phyloP scores from a whole-genome alignment of 2,888 invertebrate species.

The Scelioninae gen. 2 region DNA sequence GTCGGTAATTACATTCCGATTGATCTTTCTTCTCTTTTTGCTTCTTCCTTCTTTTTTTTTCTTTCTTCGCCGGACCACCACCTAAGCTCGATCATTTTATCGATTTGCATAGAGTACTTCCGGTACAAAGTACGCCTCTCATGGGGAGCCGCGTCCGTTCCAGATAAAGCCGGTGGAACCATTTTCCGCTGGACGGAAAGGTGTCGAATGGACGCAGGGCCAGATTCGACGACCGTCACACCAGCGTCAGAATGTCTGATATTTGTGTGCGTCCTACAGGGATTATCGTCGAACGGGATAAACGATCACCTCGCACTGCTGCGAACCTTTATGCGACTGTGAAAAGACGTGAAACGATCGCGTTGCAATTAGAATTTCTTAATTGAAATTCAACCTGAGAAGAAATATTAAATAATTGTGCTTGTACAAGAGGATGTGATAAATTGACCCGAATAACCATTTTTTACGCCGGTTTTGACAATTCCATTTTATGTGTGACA shows the following conservation, averaged over 20 bases:
- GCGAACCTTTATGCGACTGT: conserved; percentile 6
- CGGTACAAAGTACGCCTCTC: conserved; percentile 58
- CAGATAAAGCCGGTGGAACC: conserved; percentile 30
- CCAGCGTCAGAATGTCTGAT: not conserved
- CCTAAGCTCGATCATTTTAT: conserved; percentile 68
- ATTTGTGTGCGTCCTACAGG: conserved; percentile 22
- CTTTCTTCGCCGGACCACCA: conserved; percentile 66
- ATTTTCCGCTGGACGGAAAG: conserved; percentile 21
- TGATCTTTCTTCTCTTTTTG: too few relatives aligned
- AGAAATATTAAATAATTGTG: not conserved
- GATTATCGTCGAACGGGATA: conserved; percentile 29
- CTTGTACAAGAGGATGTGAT: conserved; percentile 14
- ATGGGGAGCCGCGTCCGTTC: conserved; percentile 15
- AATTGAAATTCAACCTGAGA: conserved; percentile 25
- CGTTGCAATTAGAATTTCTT: conserved; percentile 45
- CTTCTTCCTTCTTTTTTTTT: too few relatives aligned
- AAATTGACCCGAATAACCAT: conserved; percentile 18
- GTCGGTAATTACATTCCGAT: conserved; percentile 70
- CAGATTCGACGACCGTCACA: conserved; percentile 15
- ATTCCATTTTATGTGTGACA: not conserved
- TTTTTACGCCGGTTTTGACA: conserved; percentile 17
- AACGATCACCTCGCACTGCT: conserved; percentile 31
- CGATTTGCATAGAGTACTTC: conserved; percentile 68
- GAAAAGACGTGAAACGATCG: conserved; percentile 25
- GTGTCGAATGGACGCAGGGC: conserved; percentile 28